Evolutionary conservation across 2,113 vertebrate species (phyloP).

Genomic region (Lophotis ruficrista): DNA sequence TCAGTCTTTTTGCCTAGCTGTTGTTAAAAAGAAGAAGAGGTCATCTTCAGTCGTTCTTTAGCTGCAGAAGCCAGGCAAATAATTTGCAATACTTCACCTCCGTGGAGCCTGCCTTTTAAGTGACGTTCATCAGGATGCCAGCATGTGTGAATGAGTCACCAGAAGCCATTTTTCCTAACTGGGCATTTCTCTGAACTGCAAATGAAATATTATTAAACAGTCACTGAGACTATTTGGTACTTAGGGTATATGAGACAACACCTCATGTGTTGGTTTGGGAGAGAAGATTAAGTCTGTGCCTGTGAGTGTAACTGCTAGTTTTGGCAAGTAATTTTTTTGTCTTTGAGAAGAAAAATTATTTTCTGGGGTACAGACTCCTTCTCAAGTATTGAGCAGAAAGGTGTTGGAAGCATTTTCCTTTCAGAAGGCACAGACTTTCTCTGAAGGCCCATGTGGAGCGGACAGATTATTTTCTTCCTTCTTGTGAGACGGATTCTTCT

Average conservation of each 20-base stretch:
- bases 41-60: background rate
- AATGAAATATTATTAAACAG: background rate
- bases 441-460: background rate
- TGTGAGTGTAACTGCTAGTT: background rate
- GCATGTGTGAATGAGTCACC: background rate
- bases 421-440: background rate
- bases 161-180: background rate
- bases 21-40: background rate
- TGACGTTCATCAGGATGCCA: background rate
- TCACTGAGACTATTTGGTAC: background rate
- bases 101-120: background rate
- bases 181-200: background rate
- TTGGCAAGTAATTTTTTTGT: background rate
- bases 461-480: background rate
- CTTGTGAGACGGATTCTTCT: background rate
- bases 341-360: background rate
- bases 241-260: fast-evolving
- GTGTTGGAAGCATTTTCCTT: background rate
- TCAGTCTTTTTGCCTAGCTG: background rate
- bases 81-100: background rate
- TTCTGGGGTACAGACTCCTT: background rate
- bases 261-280: background rate
- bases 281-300: background rate
- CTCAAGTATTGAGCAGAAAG: background rate
- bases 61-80: background rate